Evolutionary conservation across 2,888 invertebrate genomes (phyloP).

Genomic region (Steromphala cineraria): DNA sequence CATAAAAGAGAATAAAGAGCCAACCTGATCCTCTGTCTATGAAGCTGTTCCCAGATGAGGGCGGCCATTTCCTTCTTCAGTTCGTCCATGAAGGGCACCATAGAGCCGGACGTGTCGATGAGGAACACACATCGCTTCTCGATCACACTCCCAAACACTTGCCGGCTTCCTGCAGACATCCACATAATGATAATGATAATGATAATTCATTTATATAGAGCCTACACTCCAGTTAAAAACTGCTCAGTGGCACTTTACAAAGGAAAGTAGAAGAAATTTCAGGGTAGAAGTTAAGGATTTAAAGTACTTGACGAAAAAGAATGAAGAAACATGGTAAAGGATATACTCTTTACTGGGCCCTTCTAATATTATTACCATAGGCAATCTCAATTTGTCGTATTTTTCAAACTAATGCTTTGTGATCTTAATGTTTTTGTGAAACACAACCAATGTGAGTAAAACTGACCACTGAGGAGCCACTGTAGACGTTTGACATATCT

Average conservation of each 20-base stretch:
- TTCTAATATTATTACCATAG: too few relatives aligned
- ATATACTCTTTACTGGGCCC: too few relatives aligned
- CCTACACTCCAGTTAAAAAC: too few relatives aligned
- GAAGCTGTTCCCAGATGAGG: slow-evolving; percentile 75
- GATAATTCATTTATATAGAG: not conserved
- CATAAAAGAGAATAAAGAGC: too few relatives aligned
- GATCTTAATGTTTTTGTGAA: too few relatives aligned
- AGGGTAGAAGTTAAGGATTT: too few relatives aligned
- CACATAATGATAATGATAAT: too few relatives aligned
- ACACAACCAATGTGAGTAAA: not conserved
- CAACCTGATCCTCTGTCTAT: slow-evolving; percentile 67
- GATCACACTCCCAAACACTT: slow-evolving; percentile 73
- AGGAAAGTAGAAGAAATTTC: not conserved
- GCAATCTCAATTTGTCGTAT: too few relatives aligned
- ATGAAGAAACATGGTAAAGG: too few relatives aligned
- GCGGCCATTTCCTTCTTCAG: slow-evolving; percentile 73
- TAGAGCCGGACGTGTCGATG: slow-evolving; percentile 75
- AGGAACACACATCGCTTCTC: slow-evolving; percentile 72
- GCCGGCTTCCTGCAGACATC: slow-evolving; percentile 65
- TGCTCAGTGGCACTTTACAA: too few relatives aligned
- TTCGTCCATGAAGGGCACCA: slow-evolving; percentile 73
- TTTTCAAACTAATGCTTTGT: too few relatives aligned
- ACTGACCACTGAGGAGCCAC: slow-evolving; percentile 74
- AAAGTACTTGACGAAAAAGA: too few relatives aligned
- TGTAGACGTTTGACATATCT: slow-evolving; percentile 73